Base-by-base conservation (phyloP, 2,113 vertebrate genomes). In the Mola mola region DNA sequence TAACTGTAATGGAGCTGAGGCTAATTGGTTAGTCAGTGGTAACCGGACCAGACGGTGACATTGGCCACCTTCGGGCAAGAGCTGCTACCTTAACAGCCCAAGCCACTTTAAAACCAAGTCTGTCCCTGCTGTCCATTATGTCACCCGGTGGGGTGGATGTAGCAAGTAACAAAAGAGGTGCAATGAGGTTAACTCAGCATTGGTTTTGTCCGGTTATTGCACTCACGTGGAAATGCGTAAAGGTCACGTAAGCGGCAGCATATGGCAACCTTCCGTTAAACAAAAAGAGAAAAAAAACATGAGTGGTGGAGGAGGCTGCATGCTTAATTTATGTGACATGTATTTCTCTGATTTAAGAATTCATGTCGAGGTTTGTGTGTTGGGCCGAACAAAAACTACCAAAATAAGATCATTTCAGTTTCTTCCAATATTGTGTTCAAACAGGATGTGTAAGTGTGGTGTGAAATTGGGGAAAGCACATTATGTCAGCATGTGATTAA, bases 121-220 rank as follows among this genome's bases (percentile, higher is more conserved):
- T 72, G 79, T 78, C 75, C 61, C 70, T 52, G 43, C 67, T 75
- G 78, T 82, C 80, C 66, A 81, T 87, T 83, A 84, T 78, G 75
- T 88, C 81, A 75, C 59, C 58, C 61, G 56, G 47, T 50, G 48
- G 60, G 82, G 72, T 70, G 66, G 72, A 69, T 70, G 64, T 29
- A 58, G 83, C 69, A 47, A 79, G 61, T 63, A 75, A 82, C 78
- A 76, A 78, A 80, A 69, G 76, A 77, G 71, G 69, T 75, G 61
- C 59, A 81, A 79, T 63, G 75, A 82, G 81, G 84, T 89, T 82
- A 83, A 52, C 47, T 57, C 53, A 51, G 52, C 72, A 78, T 81
- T 62, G 60, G 83, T 82, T 84, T 77, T 56, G 53, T 58, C 53
- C 72, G 76, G 58, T 55, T 73, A 34, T 48, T 63, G 61, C 65